Evolutionary conservation across 2,888 invertebrate genomes (phyloP), one percentile per base, ranked within the genome.

Genomic region (Papilio elwesi): DNA sequence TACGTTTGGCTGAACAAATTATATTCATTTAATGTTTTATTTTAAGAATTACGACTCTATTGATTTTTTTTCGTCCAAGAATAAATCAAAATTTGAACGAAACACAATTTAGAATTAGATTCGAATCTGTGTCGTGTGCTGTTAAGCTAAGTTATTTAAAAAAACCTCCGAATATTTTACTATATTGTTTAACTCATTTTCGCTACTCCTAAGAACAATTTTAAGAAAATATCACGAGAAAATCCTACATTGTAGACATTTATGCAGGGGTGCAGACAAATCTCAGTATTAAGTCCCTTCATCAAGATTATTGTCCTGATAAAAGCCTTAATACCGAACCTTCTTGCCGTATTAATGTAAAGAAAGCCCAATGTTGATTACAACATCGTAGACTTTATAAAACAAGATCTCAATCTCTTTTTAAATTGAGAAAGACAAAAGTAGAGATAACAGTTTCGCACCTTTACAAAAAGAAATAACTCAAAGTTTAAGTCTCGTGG

Each of bases 1-100:
- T n/a, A 36, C n/a, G 48, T 13, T 12, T 65, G 51, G 26, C n/a
- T 65, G 9, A 65, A 65, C 65, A 65, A 65, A 49, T 65, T 47
- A 48, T 26, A 36, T 36, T 12, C 8, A 12, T 63, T 49, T 16
- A 26, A 16, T 38, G n/a, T 48, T 63, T 63, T 26, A 16, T 59
- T 59, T 59, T 59, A 38, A 51, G 36, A 13, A 36, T 16, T 2
- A 48, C 48, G 48, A 48, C 43, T 49, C 6, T 16, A 48, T 15
- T 11, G 10, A 11, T 10, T 10, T 48, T 48, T n/a, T 11, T 15
- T 48, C 2, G 1, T 15, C 16, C 16, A 36, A 26, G 26, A 36
- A 57, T 36, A 55, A 10, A 53, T n/a, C 51, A 9, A n/a, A 52
- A 43, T 9, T 7, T 52, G 52, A 52, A 5, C 3, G n/a, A 51